These are phyloP conservation scores for Diplolepis rosae DNA, from an alignment of 2,888 invertebrate genomes.

Conservation along the genomic window DNA sequence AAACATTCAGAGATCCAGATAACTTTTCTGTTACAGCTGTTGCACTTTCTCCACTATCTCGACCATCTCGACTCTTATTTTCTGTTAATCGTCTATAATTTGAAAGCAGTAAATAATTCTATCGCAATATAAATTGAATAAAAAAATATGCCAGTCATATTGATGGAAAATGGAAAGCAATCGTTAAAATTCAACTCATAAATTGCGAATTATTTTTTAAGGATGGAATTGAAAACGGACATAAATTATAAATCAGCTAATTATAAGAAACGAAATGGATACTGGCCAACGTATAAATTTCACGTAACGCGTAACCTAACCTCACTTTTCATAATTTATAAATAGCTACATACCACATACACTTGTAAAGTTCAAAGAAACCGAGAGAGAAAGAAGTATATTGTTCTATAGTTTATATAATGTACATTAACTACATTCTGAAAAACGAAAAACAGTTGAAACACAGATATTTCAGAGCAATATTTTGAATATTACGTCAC, in stretches of 20 bases:
- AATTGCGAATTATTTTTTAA: not conserved
- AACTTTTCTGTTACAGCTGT: slow-evolving; percentile 52
- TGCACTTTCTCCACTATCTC: slow-evolving; percentile 52
- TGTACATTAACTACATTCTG: too few species aligned
- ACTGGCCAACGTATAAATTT: not conserved
- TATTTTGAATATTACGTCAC: too few species aligned
- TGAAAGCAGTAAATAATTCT: not conserved
- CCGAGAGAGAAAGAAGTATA: too few species aligned
- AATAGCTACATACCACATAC: not conserved
- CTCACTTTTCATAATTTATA: not conserved
- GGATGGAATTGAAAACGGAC: not conserved
- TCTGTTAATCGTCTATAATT: slow-evolving; percentile 58
- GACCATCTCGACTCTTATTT: slow-evolving; percentile 54
- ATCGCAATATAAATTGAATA: not conserved
- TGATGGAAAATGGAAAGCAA: not conserved
- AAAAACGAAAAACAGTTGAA: too few species aligned
- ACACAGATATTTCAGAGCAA: too few species aligned
- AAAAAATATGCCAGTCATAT: not conserved
- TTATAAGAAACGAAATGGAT: not conserved
- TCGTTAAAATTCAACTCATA: not conserved
- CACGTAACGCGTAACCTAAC: not conserved
- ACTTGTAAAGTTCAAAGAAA: too few species aligned
- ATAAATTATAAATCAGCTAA: not conserved
- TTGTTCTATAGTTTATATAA: too few species aligned
- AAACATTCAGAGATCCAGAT: slow-evolving; percentile 48